A percentile compares a stretch with the other conserved stretches of the same genome.
These are phyloP conservation scores for Lophotis ruficrista DNA, from an alignment of 2,113 vertebrate genomes.

Conservation along the genomic window DNA sequence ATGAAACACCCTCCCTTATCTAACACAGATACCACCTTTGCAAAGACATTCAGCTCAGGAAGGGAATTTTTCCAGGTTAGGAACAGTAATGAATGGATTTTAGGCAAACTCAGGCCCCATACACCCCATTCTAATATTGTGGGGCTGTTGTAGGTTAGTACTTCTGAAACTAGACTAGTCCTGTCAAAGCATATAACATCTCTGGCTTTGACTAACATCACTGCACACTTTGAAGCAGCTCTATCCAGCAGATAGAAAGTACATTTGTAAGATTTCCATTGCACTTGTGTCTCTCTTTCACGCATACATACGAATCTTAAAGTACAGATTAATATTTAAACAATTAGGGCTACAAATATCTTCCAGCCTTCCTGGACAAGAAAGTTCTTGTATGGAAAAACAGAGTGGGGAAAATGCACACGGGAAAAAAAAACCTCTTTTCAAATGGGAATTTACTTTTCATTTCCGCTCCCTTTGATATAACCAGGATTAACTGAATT, in stretches of 20 bases:
- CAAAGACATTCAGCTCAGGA: conserved; percentile 40
- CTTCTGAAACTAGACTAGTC: conserved; percentile 53
- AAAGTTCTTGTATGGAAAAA: background rate
- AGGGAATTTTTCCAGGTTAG: conserved; percentile 6
- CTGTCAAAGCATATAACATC: conserved; percentile 48
- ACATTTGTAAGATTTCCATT: conserved; percentile 32
- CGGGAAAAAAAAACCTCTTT: background rate
- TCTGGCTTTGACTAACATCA: conserved; percentile 5
- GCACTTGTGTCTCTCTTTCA: background rate
- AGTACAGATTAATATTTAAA: conserved; percentile 55
- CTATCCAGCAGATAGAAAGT: background rate
- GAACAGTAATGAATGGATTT: conserved; percentile 19
- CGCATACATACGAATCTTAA: background rate
- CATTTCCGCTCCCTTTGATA: conserved; percentile 27
- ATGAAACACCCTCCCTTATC: background rate
- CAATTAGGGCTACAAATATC: conserved; percentile 4
- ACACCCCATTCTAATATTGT: background rate
- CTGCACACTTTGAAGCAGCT: background rate
- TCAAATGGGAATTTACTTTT: conserved; percentile 31
- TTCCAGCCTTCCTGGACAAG: background rate
- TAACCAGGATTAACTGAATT: conserved; percentile 32
- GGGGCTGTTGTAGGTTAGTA: conserved; percentile 36
- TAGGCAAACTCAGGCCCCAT: conserved; percentile 25
- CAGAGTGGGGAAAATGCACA: background rate
- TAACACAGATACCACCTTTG: background rate